Percentiles rank a stretch among this genome's conserved stretches.
Conservation (phyloP, 2,797 vertebrate species). For the Eulemur rubriventer region DNA sequence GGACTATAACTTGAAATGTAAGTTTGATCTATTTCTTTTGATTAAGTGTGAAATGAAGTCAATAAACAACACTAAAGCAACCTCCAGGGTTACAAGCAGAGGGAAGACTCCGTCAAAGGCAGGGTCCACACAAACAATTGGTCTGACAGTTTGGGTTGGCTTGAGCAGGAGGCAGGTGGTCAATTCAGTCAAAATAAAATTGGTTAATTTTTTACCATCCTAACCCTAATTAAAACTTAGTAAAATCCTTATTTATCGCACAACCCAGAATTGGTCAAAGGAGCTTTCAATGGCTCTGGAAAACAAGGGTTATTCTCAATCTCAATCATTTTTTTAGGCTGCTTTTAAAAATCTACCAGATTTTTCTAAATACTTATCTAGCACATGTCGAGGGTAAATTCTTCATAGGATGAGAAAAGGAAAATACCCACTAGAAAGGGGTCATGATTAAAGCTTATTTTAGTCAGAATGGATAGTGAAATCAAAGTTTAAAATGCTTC, state of each 20-base stretch:
- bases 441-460: constrained; percentile 83
- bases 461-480: constrained; percentile 75
- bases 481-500: constrained; percentile 85
- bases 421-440: constrained; percentile 74
- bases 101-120: background rate
- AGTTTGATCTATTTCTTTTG: background rate
- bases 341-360: background rate
- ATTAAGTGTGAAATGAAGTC: background rate
- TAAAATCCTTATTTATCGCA: background rate
- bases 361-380: background rate
- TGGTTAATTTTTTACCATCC: background rate
- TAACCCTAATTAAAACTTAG: constrained; percentile 11
- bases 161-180: background rate
- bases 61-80: background rate
- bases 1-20: constrained; percentile 35
- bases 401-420: constrained; percentile 64
- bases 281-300: background rate
- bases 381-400: background rate
- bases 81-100: background rate
- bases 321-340: constrained; percentile 49
- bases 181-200: constrained; percentile 24
- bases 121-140: background rate
- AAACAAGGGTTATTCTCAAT: constrained; percentile 57
- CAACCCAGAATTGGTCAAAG: constrained; percentile 30
- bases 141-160: background rate